A percentile compares a stretch with the other conserved stretches of the same genome.
These are phyloP conservation scores for Drosophila orosa DNA, from an alignment of 1,140 invertebrate species.

Conservation along the genomic window DNA sequence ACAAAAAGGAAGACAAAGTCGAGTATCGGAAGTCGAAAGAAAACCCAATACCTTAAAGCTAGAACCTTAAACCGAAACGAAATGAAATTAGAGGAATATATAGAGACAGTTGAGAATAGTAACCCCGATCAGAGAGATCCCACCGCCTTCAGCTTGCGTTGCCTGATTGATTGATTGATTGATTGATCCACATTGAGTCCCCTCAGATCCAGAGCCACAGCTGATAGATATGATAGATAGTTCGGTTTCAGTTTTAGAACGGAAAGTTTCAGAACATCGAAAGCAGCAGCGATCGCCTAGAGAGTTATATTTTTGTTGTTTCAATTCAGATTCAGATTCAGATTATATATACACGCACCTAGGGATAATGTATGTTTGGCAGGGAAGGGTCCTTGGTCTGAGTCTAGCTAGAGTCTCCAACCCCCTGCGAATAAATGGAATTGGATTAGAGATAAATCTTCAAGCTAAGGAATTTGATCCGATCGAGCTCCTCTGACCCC, in stretches of 20 bases:
- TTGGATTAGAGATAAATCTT: slow-evolving; percentile 1
- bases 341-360: slow-evolving; percentile 20
- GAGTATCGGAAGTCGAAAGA: slow-evolving; percentile 5
- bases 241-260: slow-evolving; percentile 73
- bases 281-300: slow-evolving; percentile 41
- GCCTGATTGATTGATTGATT: slow-evolving; percentile 42
- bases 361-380: slow-evolving; percentile 3
- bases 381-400: slow-evolving; percentile 23
- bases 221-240: slow-evolving; percentile 56
- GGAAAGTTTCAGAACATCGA: slow-evolving; percentile 56
- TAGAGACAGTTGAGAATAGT: slow-evolving; percentile 37
- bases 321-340: not conserved
- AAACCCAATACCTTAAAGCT: not conserved
- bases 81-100: slow-evolving; percentile 16
- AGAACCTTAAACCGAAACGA: slow-evolving; percentile 10
- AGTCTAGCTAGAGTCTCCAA: slow-evolving; percentile 8
- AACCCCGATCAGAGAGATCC: slow-evolving; percentile 55
- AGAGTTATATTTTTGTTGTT: slow-evolving; percentile 37
- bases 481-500: slow-evolving; percentile 5
- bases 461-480: slow-evolving; percentile 19
- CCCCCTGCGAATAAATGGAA: slow-evolving; percentile 10
- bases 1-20: slow-evolving; percentile 35
- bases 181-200: slow-evolving; percentile 28
- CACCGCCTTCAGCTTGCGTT: slow-evolving; percentile 62
- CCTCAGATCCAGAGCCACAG: slow-evolving; percentile 37